phyloP scores from a whole-genome alignment of 1,140 invertebrate species.

The Diabrotica undecimpunctata region DNA sequence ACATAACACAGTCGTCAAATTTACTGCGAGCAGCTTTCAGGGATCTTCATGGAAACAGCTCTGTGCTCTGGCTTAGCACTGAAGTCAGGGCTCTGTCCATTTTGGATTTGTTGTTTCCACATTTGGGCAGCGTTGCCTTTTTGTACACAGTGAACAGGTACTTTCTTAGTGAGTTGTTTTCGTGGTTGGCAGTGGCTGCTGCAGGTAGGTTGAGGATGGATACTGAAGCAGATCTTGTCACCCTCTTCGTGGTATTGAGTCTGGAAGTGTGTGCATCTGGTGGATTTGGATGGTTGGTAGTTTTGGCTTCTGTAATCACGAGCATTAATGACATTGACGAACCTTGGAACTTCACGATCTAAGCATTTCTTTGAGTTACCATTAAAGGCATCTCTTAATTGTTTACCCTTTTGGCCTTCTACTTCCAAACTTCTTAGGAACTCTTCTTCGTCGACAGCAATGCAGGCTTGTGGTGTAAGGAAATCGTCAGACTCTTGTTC shows the following conservation, averaged over 20 bases:
- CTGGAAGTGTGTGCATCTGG: conserved; percentile 39
- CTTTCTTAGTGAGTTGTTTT: conserved; percentile 40
- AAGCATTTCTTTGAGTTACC: conserved; percentile 48
- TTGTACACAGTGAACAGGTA: conserved; percentile 54
- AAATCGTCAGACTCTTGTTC: conserved; percentile 57
- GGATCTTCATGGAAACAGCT: conserved; percentile 25
- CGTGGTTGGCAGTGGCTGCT: conserved; percentile 43
- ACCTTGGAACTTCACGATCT: conserved; percentile 33
- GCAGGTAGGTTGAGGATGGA: conserved; percentile 51
- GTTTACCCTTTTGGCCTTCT: conserved; percentile 10
- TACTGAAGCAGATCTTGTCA: conserved; percentile 55
- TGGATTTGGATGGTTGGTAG: conserved; percentile 23
- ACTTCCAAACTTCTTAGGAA: conserved; percentile 58
- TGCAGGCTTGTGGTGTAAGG: conserved; percentile 54
- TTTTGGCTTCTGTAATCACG: conserved; percentile 48
- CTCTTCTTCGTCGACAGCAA: conserved; percentile 49
- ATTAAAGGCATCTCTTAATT: conserved; percentile 41
- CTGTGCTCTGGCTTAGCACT: conserved; percentile 28
- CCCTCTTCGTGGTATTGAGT: conserved; percentile 51
- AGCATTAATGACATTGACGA: conserved; percentile 50
- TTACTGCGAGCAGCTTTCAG: conserved; percentile 18
- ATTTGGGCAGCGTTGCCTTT: conserved; percentile 44
- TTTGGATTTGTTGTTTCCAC: conserved; percentile 52
- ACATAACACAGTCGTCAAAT: neutral
- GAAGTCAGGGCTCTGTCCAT: conserved; percentile 57